phyloP scores from a whole-genome alignment of 1,140 invertebrate genomes.

The Coenobita brevimanus region DNA sequence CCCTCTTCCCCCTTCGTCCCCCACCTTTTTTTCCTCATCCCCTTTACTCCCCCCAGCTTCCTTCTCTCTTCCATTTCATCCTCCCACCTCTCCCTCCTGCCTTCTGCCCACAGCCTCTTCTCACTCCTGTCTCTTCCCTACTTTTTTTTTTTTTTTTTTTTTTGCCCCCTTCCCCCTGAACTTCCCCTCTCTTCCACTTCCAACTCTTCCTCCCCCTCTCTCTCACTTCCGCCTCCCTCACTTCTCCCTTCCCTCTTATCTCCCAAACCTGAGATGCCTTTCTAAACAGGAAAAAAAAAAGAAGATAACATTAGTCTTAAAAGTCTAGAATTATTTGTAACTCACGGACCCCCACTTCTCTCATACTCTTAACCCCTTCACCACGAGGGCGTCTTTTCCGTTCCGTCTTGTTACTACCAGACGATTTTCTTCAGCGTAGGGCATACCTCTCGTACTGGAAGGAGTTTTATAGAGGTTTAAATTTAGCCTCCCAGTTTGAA shows the following conservation, averaged over 20 bases:
- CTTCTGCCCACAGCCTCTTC: not conserved
- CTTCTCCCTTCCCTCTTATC: not conserved
- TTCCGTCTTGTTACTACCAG: no score
- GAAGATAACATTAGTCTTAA: no score
- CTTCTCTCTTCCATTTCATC: not conserved
- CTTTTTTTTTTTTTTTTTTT: not conserved
- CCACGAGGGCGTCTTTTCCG: no score
- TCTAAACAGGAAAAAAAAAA: no score
- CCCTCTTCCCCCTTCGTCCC: not conserved
- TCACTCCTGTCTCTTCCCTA: not conserved
- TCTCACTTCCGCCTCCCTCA: not conserved
- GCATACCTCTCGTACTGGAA: no score
- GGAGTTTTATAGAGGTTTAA: no score
- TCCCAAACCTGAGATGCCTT: not conserved
- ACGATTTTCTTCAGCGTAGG: no score
- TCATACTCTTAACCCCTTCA: no score
- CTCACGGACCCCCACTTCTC: no score
- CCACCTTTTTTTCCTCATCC: not conserved
- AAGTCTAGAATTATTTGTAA: no score
- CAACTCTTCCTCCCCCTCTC: not conserved
- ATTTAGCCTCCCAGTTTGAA: no score
- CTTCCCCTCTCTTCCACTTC: not conserved
- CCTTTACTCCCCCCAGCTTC: not conserved
- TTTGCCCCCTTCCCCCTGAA: not conserved
- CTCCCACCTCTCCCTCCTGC: not conserved